Evolutionary conservation across 2,113 vertebrate species (phyloP), one percentile per base, ranked within the genome.

Genomic region (Melanerpes aurifrons): DNA sequence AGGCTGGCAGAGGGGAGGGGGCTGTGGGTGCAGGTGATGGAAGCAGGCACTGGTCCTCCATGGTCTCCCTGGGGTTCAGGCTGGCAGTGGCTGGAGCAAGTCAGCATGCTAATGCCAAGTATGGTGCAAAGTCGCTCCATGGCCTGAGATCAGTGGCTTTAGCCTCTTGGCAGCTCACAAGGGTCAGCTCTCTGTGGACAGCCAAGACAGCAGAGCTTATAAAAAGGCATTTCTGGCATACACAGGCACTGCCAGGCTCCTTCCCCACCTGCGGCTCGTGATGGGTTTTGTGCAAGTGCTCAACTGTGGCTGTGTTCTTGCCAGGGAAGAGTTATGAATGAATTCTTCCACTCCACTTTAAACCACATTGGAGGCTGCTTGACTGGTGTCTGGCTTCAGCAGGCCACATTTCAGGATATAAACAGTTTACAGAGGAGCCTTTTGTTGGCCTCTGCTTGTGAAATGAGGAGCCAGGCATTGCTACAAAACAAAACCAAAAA

Each of bases 181-280:
- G 62, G 37, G 28, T 68, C 71, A 32, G 32, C 26, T 61, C 50
- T 54, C 24, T 19, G 48, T 29, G 4, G 70, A 3, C 82, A 57
- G 22, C 37, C n/a, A 25, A 25, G 71, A 29, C 59, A 70, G 76
- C 64, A 40, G 31, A 59, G 12, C 22, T 45, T 20, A 32, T 15
- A 53, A 81, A 90, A 73, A 73, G 37, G 62, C 32, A 10, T 81
- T 75, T 73, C 88, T 56, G 62, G 37, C 43, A 47, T 12, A 48
- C 78, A 48, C 31, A 56, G 66, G 50, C 28, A 12, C 14, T 68
- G 32, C 20, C 0, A 0, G 62, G 47, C 14, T 90, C 43, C 72
- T 83, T 62, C 1, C 3, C 47, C 75, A 91, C 61, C 53, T 19
- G 12, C 2, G 2, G 47, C 0, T 6, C 8, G 1, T 0, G 0